A percentile compares a stretch with the other conserved stretches of the same genome.
phyloP scores from a whole-genome alignment of 1,140 invertebrate genomes.

The Trichoplusia ni region DNA sequence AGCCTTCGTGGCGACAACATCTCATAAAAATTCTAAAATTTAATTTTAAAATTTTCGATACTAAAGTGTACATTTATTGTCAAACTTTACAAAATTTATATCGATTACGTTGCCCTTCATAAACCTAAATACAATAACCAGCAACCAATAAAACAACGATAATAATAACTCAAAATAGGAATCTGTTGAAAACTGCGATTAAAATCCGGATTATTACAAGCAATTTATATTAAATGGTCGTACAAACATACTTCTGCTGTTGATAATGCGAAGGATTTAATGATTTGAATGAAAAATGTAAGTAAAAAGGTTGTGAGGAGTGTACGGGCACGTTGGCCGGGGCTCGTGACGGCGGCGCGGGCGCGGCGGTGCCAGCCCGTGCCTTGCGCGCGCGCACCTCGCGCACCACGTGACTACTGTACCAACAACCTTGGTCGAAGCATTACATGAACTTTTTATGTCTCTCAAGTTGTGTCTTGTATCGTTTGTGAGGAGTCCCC shows the following conservation, averaged over 20 bases:
- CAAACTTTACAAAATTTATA: neutral
- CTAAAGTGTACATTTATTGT: too few relatives aligned
- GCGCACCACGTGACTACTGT: slow-evolving; percentile 22
- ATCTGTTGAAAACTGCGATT: slow-evolving; percentile 12
- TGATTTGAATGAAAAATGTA: neutral
- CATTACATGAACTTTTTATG: slow-evolving; percentile 21
- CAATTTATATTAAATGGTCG: slow-evolving; percentile 6
- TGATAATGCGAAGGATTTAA: slow-evolving; percentile 2
- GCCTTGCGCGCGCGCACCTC: slow-evolving; percentile 44
- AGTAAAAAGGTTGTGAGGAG: slow-evolving; percentile 2
- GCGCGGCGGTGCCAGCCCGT: slow-evolving; percentile 39
- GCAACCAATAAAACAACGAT: neutral
- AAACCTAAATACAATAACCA: neutral
- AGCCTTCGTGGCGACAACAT: too few relatives aligned
- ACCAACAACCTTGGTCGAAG: slow-evolving; percentile 26
- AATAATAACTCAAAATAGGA: neutral
- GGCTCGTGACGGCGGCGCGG: slow-evolving; percentile 4
- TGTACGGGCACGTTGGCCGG: neutral
- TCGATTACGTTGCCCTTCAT: neutral
- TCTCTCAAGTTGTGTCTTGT: slow-evolving; percentile 1
- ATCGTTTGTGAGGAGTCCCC: neutral
- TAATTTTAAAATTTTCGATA: too few relatives aligned
- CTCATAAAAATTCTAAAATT: too few relatives aligned
- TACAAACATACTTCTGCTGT: slow-evolving; percentile 7
- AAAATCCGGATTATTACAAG: neutral